Evolutionary conservation across 2,888 invertebrate genomes (phyloP), one percentile per base, ranked within the genome.

Genomic region (Polymixis lichenea): DNA sequence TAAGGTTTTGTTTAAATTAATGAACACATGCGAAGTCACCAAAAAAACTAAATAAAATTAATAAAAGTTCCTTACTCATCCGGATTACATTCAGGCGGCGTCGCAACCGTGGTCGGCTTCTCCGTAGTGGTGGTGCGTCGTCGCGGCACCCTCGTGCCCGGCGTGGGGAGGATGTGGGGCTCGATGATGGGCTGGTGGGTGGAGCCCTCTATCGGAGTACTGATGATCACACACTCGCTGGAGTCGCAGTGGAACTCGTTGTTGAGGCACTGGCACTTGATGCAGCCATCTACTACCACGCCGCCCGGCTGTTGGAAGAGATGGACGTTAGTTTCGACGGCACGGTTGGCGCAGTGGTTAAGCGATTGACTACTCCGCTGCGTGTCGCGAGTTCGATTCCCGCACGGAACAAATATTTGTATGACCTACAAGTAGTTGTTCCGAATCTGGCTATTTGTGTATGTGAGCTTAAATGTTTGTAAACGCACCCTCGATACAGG

Each of bases 211-310:
- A 71, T 32, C 0, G 90, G 89, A 2, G 88, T 81, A 9, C 71
- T 58, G n/a, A 91, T 80, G n/a, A 88, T 81, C 13, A 92, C 87
- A 84, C 98, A 98, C 3, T 93, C 92, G 32, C 90, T 95, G 49
- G 96, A 93, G 90, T 98, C 97, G 90, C 99, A 99, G 65, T 97
- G 97, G 78, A 98, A 97, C 38, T 97, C 97, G 93, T 99, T 98
- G 89, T 98, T 97, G 13, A 98, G 95, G 88, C 99, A 99, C 87
- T 98, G 98, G 89, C 99, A 99, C 22, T 97, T 96, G 88, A 97
- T 97, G 89, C 98, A 98, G 0, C 97, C 97, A 1, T 97, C 97
- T 22, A 93, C 88, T 5, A 97, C 92, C 0, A 97, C 97, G 71
- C 97, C 97, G 28, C 98, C 98, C 0, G 99, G 98, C 97, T 98